Evolutionary conservation across 2,888 invertebrate species (phyloP).

Genomic region (Agrypnus murinus): DNA sequence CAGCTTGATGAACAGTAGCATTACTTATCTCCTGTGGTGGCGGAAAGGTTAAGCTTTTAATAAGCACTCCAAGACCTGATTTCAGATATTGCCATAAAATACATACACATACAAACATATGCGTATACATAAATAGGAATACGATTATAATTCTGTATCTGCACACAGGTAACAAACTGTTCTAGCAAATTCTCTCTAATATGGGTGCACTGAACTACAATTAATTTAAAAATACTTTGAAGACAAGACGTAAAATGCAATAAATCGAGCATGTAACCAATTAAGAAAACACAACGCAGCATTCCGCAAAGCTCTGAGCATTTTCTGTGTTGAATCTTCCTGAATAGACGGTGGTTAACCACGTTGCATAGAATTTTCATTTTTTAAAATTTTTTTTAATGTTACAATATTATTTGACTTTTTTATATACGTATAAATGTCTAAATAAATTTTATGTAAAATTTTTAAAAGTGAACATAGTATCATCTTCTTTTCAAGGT

Average conservation of each 20-base stretch:
- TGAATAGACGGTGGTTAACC: slow-evolving; percentile 44
- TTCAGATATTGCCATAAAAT: slow-evolving; percentile 26
- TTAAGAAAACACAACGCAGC: slow-evolving; percentile 46
- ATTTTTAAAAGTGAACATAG: too few species aligned
- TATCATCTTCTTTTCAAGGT: too few species aligned
- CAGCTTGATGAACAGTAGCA: slow-evolving; percentile 30
- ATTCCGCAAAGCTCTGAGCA: slow-evolving; percentile 41
- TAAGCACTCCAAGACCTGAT: slow-evolving; percentile 17
- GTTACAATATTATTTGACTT: background rate
- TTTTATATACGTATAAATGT: too few species aligned
- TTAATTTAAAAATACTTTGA: slow-evolving; percentile 45
- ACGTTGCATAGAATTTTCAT: slow-evolving; percentile 29
- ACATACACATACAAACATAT: background rate
- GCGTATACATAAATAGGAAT: slow-evolving; percentile 8
- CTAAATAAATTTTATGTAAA: too few species aligned
- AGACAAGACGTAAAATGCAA: slow-evolving; percentile 45
- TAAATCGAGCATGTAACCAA: slow-evolving; percentile 45
- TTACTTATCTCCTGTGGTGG: slow-evolving; percentile 33
- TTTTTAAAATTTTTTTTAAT: slow-evolving; percentile 20
- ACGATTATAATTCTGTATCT: too few species aligned
- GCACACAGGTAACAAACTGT: too few species aligned
- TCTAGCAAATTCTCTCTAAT: background rate
- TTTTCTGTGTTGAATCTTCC: slow-evolving; percentile 41
- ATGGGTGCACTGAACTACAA: slow-evolving; percentile 42
- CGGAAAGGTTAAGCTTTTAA: slow-evolving; percentile 28